Percentiles rank a stretch among this genome's conserved stretches.
Evolutionary conservation across 2,888 invertebrate species (phyloP).

Genomic region (Pegoplata infirma): DNA sequence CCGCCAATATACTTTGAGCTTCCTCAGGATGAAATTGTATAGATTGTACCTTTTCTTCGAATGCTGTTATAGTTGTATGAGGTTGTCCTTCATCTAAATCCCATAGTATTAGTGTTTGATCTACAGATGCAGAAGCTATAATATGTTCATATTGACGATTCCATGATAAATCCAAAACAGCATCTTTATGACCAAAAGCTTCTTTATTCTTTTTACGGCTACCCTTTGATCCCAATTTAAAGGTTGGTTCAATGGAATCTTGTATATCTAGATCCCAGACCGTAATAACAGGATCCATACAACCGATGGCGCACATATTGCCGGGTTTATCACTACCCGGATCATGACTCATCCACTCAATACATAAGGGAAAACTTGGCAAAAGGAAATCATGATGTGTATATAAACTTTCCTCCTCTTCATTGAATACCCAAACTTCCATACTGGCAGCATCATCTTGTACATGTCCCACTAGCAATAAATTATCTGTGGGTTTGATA

Average conservation of each 20-base stretch:
- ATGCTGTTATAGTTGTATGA: constrained; percentile 85
- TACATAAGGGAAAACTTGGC: constrained; percentile 92
- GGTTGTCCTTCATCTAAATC: constrained; percentile 90
- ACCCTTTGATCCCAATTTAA: constrained; percentile 86
- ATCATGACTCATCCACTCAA: constrained; percentile 96
- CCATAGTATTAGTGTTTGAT: constrained; percentile 92
- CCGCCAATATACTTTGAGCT: constrained; percentile 88
- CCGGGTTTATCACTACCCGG: constrained; percentile 85
- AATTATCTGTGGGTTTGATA: constrained; percentile 92
- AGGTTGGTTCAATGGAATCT: constrained; percentile 92
- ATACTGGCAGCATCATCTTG: constrained; percentile 91
- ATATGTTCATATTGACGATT: constrained; percentile 89
- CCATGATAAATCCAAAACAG: constrained; percentile 95
- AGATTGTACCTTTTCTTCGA: constrained; percentile 91
- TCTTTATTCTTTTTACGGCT: constrained; percentile 86
- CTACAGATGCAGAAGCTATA: constrained; percentile 95
- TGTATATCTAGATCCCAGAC: constrained; percentile 98
- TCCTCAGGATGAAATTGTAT: constrained; percentile 91
- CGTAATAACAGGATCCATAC: constrained; percentile 94
- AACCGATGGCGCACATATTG: constrained; percentile 94
- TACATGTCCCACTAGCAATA: constrained; percentile 91
- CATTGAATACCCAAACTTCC: constrained; percentile 96
- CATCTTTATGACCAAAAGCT: constrained; percentile 89
- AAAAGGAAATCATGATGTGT: constrained; percentile 96
- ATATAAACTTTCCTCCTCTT: constrained; percentile 91